Conservation (phyloP, 2,888 invertebrate species). For the Nomada flava region DNA sequence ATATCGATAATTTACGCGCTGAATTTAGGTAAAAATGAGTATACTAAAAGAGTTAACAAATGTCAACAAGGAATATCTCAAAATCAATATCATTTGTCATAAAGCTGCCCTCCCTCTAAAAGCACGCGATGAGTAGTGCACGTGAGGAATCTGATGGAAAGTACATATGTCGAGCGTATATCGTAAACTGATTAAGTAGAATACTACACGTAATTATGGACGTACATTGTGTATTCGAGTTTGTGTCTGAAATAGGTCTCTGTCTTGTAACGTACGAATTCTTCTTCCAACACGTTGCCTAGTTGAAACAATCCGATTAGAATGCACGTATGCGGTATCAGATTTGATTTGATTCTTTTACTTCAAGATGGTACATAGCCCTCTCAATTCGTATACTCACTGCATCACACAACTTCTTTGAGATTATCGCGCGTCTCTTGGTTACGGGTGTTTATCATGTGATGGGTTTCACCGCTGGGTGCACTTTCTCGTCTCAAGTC, state of each 20-base stretch:
- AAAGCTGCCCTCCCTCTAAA: constrained; percentile 49
- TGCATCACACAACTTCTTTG: constrained; percentile 80
- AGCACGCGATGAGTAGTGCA: constrained; percentile 40
- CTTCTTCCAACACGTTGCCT: constrained; percentile 20
- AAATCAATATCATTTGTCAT: constrained; percentile 38
- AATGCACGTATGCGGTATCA: constrained; percentile 11
- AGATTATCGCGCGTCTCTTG: constrained; percentile 82
- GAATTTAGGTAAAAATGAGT: constrained; percentile 47
- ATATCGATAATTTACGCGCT: constrained; percentile 34
- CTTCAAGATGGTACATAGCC: constrained; percentile 2
- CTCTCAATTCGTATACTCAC: constrained; percentile 39
- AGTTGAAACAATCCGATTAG: constrained; percentile 28
- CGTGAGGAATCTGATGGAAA: constrained; percentile 42
- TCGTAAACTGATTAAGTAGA: constrained; percentile 53
- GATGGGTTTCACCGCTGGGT: constrained; percentile 81
- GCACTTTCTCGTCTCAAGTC: constrained; percentile 85
- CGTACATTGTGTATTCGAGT: constrained; percentile 56
- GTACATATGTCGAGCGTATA: constrained; percentile 37
- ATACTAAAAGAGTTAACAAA: constrained; percentile 43
- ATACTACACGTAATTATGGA: constrained; percentile 60
- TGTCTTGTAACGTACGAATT: constrained; percentile 33
- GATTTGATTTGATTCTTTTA: not conserved
- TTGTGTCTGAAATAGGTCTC: constrained; percentile 42
- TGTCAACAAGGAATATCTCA: constrained; percentile 43
- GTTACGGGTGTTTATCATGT: constrained; percentile 79